Conservation (phyloP, 2,888 invertebrate genomes). For the Kryphioiulus occultus region DNA sequence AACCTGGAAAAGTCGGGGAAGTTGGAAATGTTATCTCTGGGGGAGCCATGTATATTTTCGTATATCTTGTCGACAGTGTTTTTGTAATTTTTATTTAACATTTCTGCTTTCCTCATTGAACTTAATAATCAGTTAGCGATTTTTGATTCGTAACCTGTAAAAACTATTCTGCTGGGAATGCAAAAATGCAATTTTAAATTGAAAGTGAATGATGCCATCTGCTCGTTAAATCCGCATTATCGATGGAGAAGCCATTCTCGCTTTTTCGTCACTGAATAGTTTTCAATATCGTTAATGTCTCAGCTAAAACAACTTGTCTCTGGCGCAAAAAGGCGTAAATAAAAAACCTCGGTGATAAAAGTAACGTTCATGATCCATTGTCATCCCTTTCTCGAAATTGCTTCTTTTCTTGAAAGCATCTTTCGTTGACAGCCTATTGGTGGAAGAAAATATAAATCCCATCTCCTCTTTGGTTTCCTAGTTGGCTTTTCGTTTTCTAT, state of each 20-base stretch:
- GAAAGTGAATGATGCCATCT: background rate
- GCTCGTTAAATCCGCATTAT: background rate
- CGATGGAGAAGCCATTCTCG: background rate
- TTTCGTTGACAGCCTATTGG: background rate
- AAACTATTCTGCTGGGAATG: background rate
- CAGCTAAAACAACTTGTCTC: background rate
- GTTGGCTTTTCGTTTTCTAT: background rate
- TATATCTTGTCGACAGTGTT: too few relatives aligned
- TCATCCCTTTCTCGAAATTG: background rate
- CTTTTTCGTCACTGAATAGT: background rate
- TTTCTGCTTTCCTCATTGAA: too few relatives aligned
- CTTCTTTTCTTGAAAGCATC: background rate
- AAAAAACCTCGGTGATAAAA: background rate
- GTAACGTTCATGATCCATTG: background rate
- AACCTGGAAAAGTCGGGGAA: too few relatives aligned
- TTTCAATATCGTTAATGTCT: background rate
- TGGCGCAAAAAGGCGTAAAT: background rate
- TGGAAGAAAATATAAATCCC: background rate
- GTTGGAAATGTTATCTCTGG: too few relatives aligned
- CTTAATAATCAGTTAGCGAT: too few relatives aligned
- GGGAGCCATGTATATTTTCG: too few relatives aligned
- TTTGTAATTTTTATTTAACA: too few relatives aligned
- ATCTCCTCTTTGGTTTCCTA: background rate
- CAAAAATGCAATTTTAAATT: background rate
- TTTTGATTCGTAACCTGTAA: too few relatives aligned